Conservation (phyloP, 1,140 invertebrate species). For the Vollenhovia emeryi region DNA sequence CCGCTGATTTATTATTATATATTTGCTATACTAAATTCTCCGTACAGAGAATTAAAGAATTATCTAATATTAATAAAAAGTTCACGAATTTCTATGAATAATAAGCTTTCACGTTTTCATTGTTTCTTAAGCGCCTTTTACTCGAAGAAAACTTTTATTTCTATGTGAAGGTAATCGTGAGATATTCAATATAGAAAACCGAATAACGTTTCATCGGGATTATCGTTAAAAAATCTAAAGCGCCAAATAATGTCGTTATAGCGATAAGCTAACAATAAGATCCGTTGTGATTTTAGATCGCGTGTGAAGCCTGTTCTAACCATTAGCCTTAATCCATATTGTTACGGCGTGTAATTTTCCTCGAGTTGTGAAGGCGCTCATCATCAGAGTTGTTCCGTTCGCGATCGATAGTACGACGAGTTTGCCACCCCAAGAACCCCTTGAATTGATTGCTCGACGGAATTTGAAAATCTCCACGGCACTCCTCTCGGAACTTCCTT, state of each 20-base stretch:
- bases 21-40: not conserved
- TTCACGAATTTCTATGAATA: not conserved
- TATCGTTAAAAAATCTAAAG: not conserved
- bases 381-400: not conserved
- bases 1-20: not conserved
- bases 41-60: not conserved
- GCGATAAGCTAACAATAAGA: not conserved
- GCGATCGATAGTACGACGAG: slow-evolving; percentile 29
- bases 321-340: slow-evolving; percentile 47
- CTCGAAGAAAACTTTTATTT: not conserved
- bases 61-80: not conserved
- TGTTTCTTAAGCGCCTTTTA: not conserved
- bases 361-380: slow-evolving; percentile 21
- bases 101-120: not conserved
- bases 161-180: not conserved
- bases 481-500: not conserved
- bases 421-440: not conserved
- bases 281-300: slow-evolving; percentile 26
- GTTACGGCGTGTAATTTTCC: slow-evolving; percentile 28
- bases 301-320: slow-evolving; percentile 1
- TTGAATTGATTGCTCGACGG: not conserved
- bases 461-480: not conserved
- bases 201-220: not conserved
- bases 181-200: not conserved
- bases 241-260: slow-evolving; percentile 26